Conservation (phyloP, 30 jellyfish, hydroid and myxozoan genomes). For the Hydractinia echinata region DNA sequence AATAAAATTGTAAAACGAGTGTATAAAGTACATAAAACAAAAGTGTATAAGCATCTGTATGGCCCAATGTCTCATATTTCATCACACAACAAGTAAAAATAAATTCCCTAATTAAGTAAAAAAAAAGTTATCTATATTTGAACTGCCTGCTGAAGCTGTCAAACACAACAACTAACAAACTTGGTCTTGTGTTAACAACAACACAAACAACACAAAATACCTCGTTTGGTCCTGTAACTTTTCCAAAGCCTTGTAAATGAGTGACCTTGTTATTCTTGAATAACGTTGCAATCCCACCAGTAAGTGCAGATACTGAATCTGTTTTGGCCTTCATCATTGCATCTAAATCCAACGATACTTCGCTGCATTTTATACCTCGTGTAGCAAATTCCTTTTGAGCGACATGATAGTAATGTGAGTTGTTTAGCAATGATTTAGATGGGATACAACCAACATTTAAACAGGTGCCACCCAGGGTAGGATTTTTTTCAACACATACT, state of each 20-base stretch:
- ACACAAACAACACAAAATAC: constrained; percentile 17
- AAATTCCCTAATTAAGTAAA: too few species aligned
- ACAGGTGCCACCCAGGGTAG: constrained; percentile 99
- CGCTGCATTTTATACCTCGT: constrained; percentile 91
- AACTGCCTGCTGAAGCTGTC: background rate
- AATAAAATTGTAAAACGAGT: too few species aligned
- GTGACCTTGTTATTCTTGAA: constrained; percentile 89
- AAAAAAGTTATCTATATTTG: background rate
- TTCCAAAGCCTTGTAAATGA: constrained; percentile 90
- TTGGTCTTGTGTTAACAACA: background rate
- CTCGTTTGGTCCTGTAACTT: constrained; percentile 87
- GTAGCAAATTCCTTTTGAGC: constrained; percentile 74
- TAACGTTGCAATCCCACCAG: constrained; percentile 97
- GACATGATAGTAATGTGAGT: constrained; percentile 90
- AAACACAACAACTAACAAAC: background rate
- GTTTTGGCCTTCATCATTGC: constrained; percentile 88
- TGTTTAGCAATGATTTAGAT: constrained; percentile 86
- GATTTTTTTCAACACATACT: constrained; percentile 91
- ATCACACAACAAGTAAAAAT: too few species aligned
- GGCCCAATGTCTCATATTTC: too few species aligned
- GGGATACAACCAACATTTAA: constrained; percentile 99
- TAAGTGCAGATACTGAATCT: constrained; percentile 79
- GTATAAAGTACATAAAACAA: too few species aligned
- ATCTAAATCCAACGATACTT: constrained; percentile 63
- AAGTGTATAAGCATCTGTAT: too few species aligned